These are phyloP conservation scores for Pararge aegeria DNA, from an alignment of 1,140 invertebrate genomes.

Conservation along the genomic window DNA sequence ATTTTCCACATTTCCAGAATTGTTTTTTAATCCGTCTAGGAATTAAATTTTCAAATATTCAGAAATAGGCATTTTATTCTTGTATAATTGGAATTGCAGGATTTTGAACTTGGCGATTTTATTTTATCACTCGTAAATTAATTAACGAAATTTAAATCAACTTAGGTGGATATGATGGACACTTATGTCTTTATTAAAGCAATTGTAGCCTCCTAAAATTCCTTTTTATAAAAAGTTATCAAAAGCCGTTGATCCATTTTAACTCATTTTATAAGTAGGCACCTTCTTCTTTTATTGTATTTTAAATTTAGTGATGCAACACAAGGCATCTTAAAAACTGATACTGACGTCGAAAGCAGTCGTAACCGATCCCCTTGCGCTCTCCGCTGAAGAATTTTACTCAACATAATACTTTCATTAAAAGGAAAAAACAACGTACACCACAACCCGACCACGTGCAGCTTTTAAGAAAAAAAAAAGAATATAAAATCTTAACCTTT, in stretches of 20 bases:
- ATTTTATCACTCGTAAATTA: too few relatives aligned
- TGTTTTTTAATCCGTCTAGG: not conserved
- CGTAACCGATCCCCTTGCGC: slow-evolving; percentile 54
- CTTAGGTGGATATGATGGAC: too few relatives aligned
- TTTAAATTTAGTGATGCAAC: slow-evolving; percentile 21
- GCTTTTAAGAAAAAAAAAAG: slow-evolving; percentile 54
- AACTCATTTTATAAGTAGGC: not conserved
- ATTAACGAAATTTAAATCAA: too few relatives aligned
- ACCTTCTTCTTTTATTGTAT: not conserved
- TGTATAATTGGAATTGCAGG: not conserved
- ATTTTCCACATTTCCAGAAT: not conserved
- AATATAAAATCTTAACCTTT: slow-evolving; percentile 59
- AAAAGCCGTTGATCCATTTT: too few relatives aligned
- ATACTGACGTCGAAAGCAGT: slow-evolving; percentile 40
- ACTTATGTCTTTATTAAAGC: too few relatives aligned
- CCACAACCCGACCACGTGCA: slow-evolving; percentile 76
- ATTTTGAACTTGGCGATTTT: too few relatives aligned
- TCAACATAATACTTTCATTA: slow-evolving; percentile 69
- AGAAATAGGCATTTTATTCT: too few relatives aligned
- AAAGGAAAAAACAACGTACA: slow-evolving; percentile 58
- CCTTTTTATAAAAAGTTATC: too few relatives aligned
- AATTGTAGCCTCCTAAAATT: too few relatives aligned
- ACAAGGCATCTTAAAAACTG: slow-evolving; percentile 32
- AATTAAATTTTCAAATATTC: too few relatives aligned
- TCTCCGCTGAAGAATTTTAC: slow-evolving; percentile 61